Evolutionary conservation across 2,888 invertebrate genomes (phyloP).

Genomic region (Hedya salicella): DNA sequence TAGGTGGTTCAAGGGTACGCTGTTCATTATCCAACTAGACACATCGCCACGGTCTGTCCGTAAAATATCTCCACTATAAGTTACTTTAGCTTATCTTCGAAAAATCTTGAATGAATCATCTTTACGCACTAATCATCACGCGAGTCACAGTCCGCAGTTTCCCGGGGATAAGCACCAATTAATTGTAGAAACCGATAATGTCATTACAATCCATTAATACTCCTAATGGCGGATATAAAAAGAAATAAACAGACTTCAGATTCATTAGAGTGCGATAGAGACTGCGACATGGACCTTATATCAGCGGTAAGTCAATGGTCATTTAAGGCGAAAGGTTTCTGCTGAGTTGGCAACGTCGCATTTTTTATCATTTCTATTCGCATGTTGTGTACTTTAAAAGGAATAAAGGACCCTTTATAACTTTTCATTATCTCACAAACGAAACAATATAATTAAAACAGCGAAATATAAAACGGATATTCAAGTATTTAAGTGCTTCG

Average conservation of each 20-base stretch:
- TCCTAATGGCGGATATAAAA: slow-evolving; percentile 31
- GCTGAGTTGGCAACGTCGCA: no score
- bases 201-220: slow-evolving; percentile 22
- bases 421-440: no score
- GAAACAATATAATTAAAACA: no score
- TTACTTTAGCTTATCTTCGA: not conserved
- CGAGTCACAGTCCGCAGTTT: not conserved
- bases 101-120: not conserved
- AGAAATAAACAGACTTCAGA: not conserved
- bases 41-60: no score
- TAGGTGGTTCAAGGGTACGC: no score
- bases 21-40: no score
- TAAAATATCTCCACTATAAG: no score
- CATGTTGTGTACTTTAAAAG: not conserved
- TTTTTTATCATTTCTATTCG: not conserved
- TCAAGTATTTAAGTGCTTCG: no score
- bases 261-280: slow-evolving; percentile 16
- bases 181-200: slow-evolving; percentile 10
- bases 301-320: slow-evolving; percentile 7
- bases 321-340: not conserved
- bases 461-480: no score
- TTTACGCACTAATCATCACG: not conserved
- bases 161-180: not conserved
- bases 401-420: no score
- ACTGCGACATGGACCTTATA: slow-evolving; percentile 28